Conservation (phyloP, 2,888 invertebrate species). For the Mermis nigrescens region DNA sequence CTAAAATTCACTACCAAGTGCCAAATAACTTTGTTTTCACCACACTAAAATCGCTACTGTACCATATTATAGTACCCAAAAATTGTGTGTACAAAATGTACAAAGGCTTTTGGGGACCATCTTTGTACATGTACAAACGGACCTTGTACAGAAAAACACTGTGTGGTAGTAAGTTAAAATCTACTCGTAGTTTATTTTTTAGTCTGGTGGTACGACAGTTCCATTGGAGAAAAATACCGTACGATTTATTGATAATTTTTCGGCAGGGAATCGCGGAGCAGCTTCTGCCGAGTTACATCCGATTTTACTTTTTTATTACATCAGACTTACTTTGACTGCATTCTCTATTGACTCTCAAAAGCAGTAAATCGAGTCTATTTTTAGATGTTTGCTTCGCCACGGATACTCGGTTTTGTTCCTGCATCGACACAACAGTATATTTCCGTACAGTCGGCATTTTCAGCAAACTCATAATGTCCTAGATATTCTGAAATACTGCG, state of each 20-base stretch:
- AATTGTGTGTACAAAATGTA: too few species aligned
- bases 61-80: too few species aligned
- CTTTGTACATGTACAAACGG: too few species aligned
- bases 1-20: too few species aligned
- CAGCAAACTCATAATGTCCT: slow-evolving; percentile 27
- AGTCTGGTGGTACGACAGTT: slow-evolving; percentile 83
- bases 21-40: too few species aligned
- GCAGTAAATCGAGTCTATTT: slow-evolving; percentile 9
- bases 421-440: slow-evolving; percentile 65
- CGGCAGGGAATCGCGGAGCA: slow-evolving; percentile 81
- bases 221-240: slow-evolving; percentile 92
- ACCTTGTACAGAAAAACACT: too few species aligned
- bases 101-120: too few species aligned
- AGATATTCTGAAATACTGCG: neutral
- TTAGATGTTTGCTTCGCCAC: slow-evolving; percentile 51
- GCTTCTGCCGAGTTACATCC: slow-evolving; percentile 59
- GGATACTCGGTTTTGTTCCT: slow-evolving; percentile 84
- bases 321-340: neutral
- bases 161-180: too few species aligned
- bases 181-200: slow-evolving; percentile 10
- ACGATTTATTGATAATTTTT: slow-evolving; percentile 94
- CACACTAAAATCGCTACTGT: too few species aligned
- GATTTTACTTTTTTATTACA: neutral
- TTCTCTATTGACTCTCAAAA: too few species aligned
- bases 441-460: slow-evolving; percentile 76